phyloP scores from a whole-genome alignment of 1,140 invertebrate genomes.

The Neotoxoptera formosana region DNA sequence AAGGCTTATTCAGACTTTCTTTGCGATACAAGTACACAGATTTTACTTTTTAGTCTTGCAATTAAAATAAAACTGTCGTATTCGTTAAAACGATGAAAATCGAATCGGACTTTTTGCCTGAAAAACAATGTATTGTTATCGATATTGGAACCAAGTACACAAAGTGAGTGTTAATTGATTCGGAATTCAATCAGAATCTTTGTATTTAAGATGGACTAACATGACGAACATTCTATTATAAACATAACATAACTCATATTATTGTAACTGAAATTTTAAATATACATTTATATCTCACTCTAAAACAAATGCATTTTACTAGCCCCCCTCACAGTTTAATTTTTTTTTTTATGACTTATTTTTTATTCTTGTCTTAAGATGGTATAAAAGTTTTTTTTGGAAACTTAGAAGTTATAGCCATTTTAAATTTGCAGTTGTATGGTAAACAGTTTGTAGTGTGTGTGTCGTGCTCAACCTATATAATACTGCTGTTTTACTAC shows the following conservation, averaged over 20 bases:
- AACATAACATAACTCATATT: background rate
- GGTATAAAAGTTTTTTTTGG: no score
- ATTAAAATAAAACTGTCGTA: background rate
- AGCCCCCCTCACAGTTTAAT: no score
- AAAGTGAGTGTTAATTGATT: conserved; percentile 73
- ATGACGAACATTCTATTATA: background rate
- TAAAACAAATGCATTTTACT: no score
- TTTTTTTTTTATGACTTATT: no score
- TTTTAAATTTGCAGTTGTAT: no score
- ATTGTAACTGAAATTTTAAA: background rate
- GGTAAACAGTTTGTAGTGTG: no score
- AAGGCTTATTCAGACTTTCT: background rate
- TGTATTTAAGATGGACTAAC: background rate
- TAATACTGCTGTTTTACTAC: no score
- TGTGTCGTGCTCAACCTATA: no score
- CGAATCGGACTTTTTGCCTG: conserved; percentile 60
- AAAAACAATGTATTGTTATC: conserved; percentile 73
- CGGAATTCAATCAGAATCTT: background rate
- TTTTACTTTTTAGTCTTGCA: no score
- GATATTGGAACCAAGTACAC: conserved; percentile 93
- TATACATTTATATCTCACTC: background rate
- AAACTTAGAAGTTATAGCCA: no score
- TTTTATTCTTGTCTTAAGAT: no score
- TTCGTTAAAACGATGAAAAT: conserved; percentile 41
- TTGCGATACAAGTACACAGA: background rate